Percentiles rank a stretch among this genome's conserved stretches.
Evolutionary conservation across 37 sponge, comb jelly and placozoan species (phyloP).

Genomic region (Oopsacas minuta): DNA sequence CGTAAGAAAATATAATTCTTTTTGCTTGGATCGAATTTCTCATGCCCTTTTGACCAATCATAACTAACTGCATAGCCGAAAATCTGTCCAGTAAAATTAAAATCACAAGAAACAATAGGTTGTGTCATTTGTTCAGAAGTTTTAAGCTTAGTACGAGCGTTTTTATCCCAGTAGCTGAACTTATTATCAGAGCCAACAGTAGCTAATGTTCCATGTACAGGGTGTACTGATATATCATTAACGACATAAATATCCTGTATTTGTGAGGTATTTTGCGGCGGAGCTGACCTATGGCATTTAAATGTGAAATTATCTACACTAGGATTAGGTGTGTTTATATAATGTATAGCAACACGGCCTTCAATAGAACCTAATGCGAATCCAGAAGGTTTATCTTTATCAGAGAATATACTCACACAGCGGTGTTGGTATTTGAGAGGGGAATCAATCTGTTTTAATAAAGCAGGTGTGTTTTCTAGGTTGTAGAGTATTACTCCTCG

Average conservation of each 20-base stretch:
- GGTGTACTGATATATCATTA: constrained; percentile 88
- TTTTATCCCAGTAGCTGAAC: constrained; percentile 95
- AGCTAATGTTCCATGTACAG: constrained; percentile 66
- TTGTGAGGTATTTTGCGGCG: background rate
- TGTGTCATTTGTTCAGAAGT: constrained; percentile 71
- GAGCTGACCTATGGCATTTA: constrained; percentile 79
- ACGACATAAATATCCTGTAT: constrained; percentile 31
- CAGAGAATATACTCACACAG: constrained; percentile 70
- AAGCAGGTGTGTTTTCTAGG: constrained; percentile 52
- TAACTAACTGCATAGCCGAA: constrained; percentile 88
- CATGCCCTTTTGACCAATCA: constrained; percentile 97
- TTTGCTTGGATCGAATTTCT: constrained; percentile 68
- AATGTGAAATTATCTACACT: constrained; percentile 90
- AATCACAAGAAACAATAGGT: constrained; percentile 70
- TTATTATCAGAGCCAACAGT: constrained; percentile 86
- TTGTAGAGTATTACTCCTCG: constrained; percentile 47
- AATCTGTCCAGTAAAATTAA: constrained; percentile 63
- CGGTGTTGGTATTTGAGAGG: constrained; percentile 86
- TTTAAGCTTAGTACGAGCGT: constrained; percentile 88
- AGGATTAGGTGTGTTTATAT: constrained; percentile 69
- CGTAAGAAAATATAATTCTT: constrained; percentile 77
- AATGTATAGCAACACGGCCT: constrained; percentile 83
- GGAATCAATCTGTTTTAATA: constrained; percentile 54
- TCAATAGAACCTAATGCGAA: constrained; percentile 93
- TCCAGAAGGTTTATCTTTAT: constrained; percentile 73